These are phyloP conservation scores for Willisornis vidua DNA, from an alignment of 2,113 vertebrate species.

Conservation along the genomic window DNA sequence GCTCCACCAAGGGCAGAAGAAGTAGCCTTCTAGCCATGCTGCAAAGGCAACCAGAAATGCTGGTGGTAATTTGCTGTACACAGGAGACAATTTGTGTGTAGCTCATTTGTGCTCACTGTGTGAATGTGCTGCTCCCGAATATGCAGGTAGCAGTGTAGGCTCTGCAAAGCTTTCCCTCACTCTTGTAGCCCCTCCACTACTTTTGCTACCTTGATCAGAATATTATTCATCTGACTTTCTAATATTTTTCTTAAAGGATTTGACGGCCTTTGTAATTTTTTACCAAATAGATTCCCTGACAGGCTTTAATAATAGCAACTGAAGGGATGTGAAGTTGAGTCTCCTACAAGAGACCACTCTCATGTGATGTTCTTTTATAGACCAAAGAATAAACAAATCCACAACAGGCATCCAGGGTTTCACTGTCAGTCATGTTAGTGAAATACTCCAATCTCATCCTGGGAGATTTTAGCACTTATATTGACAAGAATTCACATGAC, in stretches of 20 bases:
- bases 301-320: not conserved
- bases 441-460: not conserved
- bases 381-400: slow-evolving; percentile 1
- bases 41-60: not conserved
- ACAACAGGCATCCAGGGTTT: not conserved
- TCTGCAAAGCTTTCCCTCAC: not conserved
- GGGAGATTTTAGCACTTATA: not conserved
- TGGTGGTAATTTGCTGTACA: not conserved
- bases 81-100: not conserved
- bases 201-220: not conserved
- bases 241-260: slow-evolving; percentile 1
- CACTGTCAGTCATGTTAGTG: not conserved
- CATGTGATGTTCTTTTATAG: not conserved
- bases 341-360: not conserved
- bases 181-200: not conserved
- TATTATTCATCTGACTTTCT: not conserved
- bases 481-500: not conserved
- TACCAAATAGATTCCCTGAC: not conserved
- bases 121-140: not conserved
- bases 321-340: not conserved
- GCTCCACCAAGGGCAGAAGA: not conserved
- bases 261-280: not conserved
- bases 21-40: not conserved
- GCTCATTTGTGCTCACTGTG: not conserved
- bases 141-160: not conserved